Conservation (phyloP, 2,888 invertebrate genomes). For the Drosophila mulleri region DNA sequence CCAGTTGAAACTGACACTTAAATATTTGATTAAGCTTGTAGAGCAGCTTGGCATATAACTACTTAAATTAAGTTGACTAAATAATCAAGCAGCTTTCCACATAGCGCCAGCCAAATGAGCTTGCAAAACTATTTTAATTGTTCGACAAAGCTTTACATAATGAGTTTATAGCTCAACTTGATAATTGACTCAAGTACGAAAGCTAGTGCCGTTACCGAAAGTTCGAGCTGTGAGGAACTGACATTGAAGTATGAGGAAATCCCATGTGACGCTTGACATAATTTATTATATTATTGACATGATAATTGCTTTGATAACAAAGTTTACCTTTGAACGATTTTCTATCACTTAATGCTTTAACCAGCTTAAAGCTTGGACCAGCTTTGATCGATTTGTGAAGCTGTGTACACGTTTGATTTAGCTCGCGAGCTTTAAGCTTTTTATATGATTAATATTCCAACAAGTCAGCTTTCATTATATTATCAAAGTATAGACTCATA, state of each 20-base stretch:
- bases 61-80: slow-evolving; percentile 2
- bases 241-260: not conserved
- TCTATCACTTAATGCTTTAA: not conserved
- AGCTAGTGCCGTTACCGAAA: too few species aligned
- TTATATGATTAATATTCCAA: not conserved
- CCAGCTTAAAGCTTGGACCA: not conserved
- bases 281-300: not conserved
- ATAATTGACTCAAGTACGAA: not conserved
- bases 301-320: too few species aligned
- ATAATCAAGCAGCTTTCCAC: not conserved
- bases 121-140: not conserved
- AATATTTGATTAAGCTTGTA: slow-evolving; percentile 23
- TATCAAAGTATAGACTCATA: not conserved
- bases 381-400: not conserved
- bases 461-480: not conserved
- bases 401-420: not conserved
- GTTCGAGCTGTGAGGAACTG: not conserved
- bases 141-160: not conserved
- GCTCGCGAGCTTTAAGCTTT: not conserved
- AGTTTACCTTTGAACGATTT: too few species aligned
- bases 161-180: not conserved
- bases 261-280: not conserved
- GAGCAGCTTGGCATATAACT: slow-evolving; percentile 6
- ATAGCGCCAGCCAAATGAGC: not conserved
- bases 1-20: slow-evolving; percentile 27